Conservation (phyloP, 2,888 invertebrate genomes). For the Willowsia nigromaculata region DNA sequence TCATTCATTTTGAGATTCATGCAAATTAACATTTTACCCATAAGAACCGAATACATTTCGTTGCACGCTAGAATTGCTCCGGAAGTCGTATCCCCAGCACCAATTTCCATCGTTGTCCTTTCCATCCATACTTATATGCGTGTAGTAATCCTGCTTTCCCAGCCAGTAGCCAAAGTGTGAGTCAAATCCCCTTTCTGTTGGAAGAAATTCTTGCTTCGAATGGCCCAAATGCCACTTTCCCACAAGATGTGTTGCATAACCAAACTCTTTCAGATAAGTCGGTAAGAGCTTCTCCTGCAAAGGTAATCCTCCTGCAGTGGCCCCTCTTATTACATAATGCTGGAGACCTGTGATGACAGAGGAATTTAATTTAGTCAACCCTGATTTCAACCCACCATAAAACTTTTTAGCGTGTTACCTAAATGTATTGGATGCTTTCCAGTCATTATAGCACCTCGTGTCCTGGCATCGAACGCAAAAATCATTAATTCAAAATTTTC, state of each 20-base stretch:
- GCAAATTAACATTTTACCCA: conserved; percentile 79
- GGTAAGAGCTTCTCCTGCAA: conserved; percentile 90
- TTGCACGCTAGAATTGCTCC: conserved; percentile 83
- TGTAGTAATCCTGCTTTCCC: conserved; percentile 88
- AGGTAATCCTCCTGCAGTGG: conserved; percentile 90
- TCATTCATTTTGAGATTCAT: neutral
- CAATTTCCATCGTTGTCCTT: conserved; percentile 76
- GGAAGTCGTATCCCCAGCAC: conserved; percentile 84
- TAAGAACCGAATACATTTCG: conserved; percentile 84
- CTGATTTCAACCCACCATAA: conserved; percentile 78
- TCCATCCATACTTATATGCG: conserved; percentile 81
- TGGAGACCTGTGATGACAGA: conserved; percentile 82
- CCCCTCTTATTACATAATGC: conserved; percentile 85
- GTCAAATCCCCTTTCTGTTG: conserved; percentile 89
- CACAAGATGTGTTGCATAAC: conserved; percentile 88
- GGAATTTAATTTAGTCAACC: neutral
- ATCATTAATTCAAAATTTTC: too few relatives aligned
- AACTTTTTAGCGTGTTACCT: conserved; percentile 81
- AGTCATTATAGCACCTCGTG: conserved; percentile 93
- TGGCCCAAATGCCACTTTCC: conserved; percentile 92
- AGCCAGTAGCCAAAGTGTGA: conserved; percentile 90
- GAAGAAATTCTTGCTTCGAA: conserved; percentile 86
- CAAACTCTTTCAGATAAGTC: conserved; percentile 88
- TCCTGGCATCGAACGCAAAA: conserved; percentile 26
- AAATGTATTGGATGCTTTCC: conserved; percentile 95